Percentiles rank a stretch among this genome's conserved stretches.
Evolutionary conservation across 2,888 invertebrate genomes (phyloP).

Genomic region (Thera britannica): DNA sequence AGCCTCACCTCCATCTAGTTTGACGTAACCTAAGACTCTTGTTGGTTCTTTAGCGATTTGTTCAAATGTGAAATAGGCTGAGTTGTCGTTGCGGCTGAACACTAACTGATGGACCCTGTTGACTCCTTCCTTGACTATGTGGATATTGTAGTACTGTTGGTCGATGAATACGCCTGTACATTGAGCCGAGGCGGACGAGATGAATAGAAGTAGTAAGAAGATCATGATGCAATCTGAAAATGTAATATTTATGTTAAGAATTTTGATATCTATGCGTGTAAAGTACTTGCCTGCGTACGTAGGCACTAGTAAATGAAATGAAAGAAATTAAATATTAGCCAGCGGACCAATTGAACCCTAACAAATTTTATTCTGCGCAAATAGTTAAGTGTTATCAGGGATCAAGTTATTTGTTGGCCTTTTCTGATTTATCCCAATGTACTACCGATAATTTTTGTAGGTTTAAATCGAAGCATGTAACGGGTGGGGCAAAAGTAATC

Average conservation of each 20-base stretch:
- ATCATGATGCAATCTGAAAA: constrained; percentile 43
- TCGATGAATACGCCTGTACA: constrained; percentile 65
- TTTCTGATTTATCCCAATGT: too few relatives aligned
- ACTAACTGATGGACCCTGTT: constrained; percentile 63
- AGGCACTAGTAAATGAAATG: too few relatives aligned
- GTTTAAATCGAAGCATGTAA: too few relatives aligned
- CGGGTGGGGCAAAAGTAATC: too few relatives aligned
- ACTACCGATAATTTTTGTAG: too few relatives aligned
- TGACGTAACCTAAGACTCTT: constrained; percentile 59
- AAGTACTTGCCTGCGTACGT: too few relatives aligned
- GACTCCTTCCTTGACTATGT: constrained; percentile 70
- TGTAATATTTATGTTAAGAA: background rate
- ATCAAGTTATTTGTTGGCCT: too few relatives aligned
- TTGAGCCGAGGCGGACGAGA: constrained; percentile 53
- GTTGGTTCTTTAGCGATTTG: constrained; percentile 55
- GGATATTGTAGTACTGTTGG: constrained; percentile 63
- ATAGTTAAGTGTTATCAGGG: too few relatives aligned
- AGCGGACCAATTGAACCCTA: too few relatives aligned
- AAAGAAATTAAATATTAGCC: too few relatives aligned
- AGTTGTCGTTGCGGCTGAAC: constrained; percentile 65
- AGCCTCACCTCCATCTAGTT: constrained; percentile 53
- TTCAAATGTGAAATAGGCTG: constrained; percentile 70
- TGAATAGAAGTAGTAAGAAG: constrained; percentile 46
- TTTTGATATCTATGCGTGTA: too few relatives aligned
- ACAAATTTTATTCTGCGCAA: too few relatives aligned